Conservation (phyloP, 2,797 vertebrate genomes). For the Argentina silus region DNA sequence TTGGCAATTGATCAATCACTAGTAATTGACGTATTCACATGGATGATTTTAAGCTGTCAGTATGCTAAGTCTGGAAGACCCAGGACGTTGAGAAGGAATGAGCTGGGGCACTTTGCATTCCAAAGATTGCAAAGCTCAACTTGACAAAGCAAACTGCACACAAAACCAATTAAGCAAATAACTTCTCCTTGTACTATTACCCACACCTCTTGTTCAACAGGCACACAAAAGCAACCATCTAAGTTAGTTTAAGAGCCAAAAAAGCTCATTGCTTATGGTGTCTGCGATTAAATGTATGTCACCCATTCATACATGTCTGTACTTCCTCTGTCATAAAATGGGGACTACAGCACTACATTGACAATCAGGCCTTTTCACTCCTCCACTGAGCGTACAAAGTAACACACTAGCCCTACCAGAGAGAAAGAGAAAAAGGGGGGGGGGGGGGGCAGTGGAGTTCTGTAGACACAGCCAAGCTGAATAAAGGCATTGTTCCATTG, state of each 20-base stretch:
- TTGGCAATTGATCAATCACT: background rate
- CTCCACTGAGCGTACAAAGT: background rate
- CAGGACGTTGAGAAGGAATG: background rate
- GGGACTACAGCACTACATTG: constrained; percentile 23
- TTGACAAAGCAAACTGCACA: constrained; percentile 27
- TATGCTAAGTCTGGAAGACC: background rate
- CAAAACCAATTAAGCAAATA: constrained; percentile 43
- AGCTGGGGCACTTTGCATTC: constrained; percentile 27
- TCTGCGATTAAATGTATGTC: background rate
- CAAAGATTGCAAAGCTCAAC: constrained; percentile 36
- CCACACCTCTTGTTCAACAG: background rate
- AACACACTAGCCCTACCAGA: background rate
- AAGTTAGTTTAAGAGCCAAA: background rate
- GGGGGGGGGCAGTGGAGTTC: background rate
- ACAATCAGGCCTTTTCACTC: constrained; percentile 15
- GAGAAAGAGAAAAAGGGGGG: background rate
- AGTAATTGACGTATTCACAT: background rate
- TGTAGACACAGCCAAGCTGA: constrained; percentile 27
- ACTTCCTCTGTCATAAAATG: background rate
- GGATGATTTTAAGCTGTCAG: background rate
- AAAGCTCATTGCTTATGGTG: background rate
- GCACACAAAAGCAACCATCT: background rate
- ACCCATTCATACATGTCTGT: background rate
- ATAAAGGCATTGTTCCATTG: constrained; percentile 51
- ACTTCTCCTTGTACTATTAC: background rate